These are phyloP conservation scores for Sebastolobus altivelis DNA, from an alignment of 2,797 vertebrate species.

Conservation along the genomic window DNA sequence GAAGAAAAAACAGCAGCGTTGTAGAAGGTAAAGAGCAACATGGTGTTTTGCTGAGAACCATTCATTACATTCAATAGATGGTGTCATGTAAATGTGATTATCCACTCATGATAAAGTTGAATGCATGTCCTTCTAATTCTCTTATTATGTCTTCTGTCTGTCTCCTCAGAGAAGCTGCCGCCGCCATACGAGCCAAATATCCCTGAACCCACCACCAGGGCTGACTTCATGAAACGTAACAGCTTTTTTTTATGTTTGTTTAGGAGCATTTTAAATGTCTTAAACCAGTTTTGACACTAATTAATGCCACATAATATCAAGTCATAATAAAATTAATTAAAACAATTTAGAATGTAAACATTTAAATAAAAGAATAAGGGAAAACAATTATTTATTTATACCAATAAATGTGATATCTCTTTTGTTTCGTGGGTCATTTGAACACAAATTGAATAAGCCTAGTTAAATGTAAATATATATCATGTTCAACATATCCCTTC, in stretches of 20 bases:
- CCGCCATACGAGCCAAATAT: slow-evolving; percentile 81
- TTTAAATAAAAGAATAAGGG: background rate
- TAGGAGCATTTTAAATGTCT: background rate
- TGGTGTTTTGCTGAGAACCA: background rate
- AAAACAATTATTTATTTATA: background rate
- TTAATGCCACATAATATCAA: background rate
- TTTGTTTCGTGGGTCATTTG: background rate
- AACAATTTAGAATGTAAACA: background rate
- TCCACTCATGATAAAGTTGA: background rate
- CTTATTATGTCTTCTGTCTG: background rate
- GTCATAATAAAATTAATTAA: background rate
- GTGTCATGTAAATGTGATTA: slow-evolving; percentile 26
- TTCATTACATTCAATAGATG: slow-evolving; percentile 9
- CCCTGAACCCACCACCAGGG: slow-evolving; percentile 83
- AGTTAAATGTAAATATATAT: background rate
- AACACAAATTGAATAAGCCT: background rate
- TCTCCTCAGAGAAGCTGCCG: slow-evolving; percentile 68
- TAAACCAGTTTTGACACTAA: background rate
- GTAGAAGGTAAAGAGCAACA: slow-evolving; percentile 66
- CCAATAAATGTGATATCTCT: background rate
- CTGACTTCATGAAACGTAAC: slow-evolving; percentile 80
- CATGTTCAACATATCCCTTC: background rate
- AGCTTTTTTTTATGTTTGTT: background rate
- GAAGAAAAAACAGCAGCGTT: slow-evolving; percentile 62
- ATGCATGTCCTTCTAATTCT: background rate